Evolutionary conservation across 2,888 invertebrate species (phyloP).

Genomic region (Volucella zonaria): DNA sequence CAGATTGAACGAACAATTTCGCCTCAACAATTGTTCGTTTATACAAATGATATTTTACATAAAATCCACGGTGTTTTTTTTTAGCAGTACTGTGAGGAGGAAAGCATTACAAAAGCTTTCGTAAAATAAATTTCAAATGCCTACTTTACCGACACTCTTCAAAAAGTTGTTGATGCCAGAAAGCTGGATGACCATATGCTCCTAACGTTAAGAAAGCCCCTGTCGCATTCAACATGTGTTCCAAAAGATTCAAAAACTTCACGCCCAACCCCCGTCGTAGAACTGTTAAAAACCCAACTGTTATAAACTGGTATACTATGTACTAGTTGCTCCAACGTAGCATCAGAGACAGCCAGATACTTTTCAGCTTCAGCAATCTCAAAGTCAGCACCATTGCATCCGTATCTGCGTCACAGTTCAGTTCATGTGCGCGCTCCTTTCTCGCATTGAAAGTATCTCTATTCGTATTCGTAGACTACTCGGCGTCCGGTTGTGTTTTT

Average conservation of each 20-base stretch:
- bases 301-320: conserved; percentile 44
- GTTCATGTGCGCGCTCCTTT: conserved; percentile 19
- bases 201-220: neutral
- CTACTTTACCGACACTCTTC: neutral
- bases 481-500: neutral
- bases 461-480: no score
- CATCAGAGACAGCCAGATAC: conserved; percentile 29
- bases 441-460: neutral
- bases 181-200: neutral
- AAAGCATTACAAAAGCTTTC: no score
- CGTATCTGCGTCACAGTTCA: conserved; percentile 22
- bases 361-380: neutral
- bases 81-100: no score
- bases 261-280: neutral
- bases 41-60: no score
- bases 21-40: no score
- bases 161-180: neutral
- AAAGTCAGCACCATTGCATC: conserved; percentile 31
- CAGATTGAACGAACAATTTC: no score
- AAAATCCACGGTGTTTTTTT: no score
- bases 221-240: conserved; percentile 38
- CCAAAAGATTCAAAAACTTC: neutral
- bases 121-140: neutral
- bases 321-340: conserved; percentile 45
- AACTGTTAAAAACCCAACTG: neutral